Evolutionary conservation across 2,888 invertebrate genomes (phyloP), one percentile per base, ranked within the genome.

Genomic region (Tetanocera ferruginea): DNA sequence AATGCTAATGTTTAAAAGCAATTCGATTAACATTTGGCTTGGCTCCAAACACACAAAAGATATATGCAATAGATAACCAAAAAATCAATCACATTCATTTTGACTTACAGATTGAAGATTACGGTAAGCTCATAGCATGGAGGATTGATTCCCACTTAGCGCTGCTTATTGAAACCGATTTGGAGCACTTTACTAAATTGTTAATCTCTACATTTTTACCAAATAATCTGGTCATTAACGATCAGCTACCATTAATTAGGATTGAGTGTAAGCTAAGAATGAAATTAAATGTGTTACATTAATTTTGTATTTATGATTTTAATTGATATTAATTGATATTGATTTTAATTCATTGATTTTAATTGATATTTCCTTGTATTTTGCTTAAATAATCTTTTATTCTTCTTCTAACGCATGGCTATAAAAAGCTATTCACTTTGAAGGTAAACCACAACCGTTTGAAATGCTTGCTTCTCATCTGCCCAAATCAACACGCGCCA

Each of bases 41-140:
- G 11, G 1, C 14, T 43, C 43, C 43, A 11, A 43, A 43, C 14
- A 43, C 43, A 11, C 6, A 37, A 11, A 2, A 43, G 43, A 43
- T 43, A 43, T 43, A 43, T 43, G 3, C 43, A 43, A 11, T 14
- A 43, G 43, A 43, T 43, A 43, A 11, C 43, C 2, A 14, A 14
- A n/a, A 43, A 43, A 11, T 43, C 4, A 37, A 5, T 37, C 6
- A 11, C 43, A 14, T 14, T 11, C 43, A 43, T 34, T 64, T 34
- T 64, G 2, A 14, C n/a, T 90, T 90, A 55, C 89, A 96, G 95
- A 91, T 96, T 85, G 95, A 96, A 87, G 92, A 94, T 84, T 95
- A 94, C 89, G 96, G 96, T 76, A 92, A 93, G 86, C 93, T 94
- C 69, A 91, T 95, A 76, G 95, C 95, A 37, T 96, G 96, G 96